A percentile compares a stretch with the other conserved stretches of the same genome.
Evolutionary conservation across 2,888 invertebrate genomes (phyloP).

Genomic region (Cartodere bifasciata): DNA sequence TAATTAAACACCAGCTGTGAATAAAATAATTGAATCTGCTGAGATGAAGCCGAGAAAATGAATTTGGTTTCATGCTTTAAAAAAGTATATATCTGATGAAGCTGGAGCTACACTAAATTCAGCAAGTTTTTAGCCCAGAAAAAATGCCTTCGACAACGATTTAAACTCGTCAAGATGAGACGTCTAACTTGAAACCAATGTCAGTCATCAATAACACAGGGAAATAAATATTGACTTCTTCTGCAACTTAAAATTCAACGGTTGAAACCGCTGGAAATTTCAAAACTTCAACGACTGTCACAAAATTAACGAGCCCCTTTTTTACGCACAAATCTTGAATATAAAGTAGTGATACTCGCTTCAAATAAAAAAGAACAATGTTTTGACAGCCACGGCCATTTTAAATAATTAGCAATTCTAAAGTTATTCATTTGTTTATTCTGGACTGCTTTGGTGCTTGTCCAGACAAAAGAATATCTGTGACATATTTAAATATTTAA

Average conservation of each 20-base stretch:
- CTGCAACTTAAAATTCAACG: constrained; percentile 21
- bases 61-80: not conserved
- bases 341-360: constrained; percentile 16
- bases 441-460: no score
- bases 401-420: constrained; percentile 34
- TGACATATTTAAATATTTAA: constrained; percentile 35
- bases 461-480: constrained; percentile 31
- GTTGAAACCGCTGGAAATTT: constrained; percentile 15
- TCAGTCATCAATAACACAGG: constrained; percentile 32
- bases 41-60: constrained; percentile 1
- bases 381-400: constrained; percentile 24
- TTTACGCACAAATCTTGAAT: constrained; percentile 21
- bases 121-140: constrained; percentile 18
- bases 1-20: constrained; percentile 7
- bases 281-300: constrained; percentile 21
- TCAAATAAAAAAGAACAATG: constrained; percentile 18
- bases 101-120: constrained; percentile 13
- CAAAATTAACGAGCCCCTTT: constrained; percentile 28
- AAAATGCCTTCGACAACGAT: constrained; percentile 23
- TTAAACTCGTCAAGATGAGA: constrained; percentile 28
- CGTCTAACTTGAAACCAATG: constrained; percentile 33
- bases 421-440: constrained; percentile 32
- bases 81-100: constrained; percentile 8
- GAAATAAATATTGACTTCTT: constrained; percentile 20
- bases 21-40: constrained; percentile 11